Base-by-base conservation (phyloP, 2,113 vertebrate genomes). In the Ornithorhynchus anatinus region DNA sequence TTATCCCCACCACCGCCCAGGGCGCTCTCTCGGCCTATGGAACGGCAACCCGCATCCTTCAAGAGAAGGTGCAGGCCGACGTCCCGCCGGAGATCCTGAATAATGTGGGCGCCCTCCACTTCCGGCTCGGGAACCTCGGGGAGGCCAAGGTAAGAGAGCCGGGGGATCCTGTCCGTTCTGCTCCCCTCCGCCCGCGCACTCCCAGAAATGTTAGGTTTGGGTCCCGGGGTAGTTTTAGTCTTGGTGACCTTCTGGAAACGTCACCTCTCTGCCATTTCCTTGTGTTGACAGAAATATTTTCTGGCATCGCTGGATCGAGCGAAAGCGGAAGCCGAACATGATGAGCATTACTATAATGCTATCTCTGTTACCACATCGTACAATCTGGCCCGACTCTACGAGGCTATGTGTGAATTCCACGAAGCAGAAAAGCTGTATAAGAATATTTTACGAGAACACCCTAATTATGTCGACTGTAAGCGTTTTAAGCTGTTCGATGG, bases 381-480 rank as follows among this genome's bases (percentile, higher is more conserved):
- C 84, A 99, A 99, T 82, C 91, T 99, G 84, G 98, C 98, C 67
- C 94, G 98, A 36, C 92, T 99, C 1, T 98, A 99, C 6, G 97
- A 99, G 85, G 97, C 97, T 1, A 97, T 99, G 96, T 97, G 96
- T 82, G 97, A 99, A 92, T 99, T 97, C 77, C 98, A 99, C 0
- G 97, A 99, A 86, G 97, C 98, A 0, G 97, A 99, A 86, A 98
- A 97, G 77, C 93, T 99, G 23, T 99, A 99, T 88, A 99, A 99
- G 92, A 98, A 99, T 90, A 96, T 99, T 79, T 84, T 99, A 86
- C 94, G 97, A 71, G 98, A 99, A 67, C 98, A 99, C 92, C 98
- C 98, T 1, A 99, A 99, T 91, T 99, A 99, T 0, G 98, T 99
- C 39, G 97, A 99, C 87, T 99, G 98, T 99, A 95, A 95, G 98